phyloP scores from a whole-genome alignment of 2,888 invertebrate genomes.

The Erebia palarica region DNA sequence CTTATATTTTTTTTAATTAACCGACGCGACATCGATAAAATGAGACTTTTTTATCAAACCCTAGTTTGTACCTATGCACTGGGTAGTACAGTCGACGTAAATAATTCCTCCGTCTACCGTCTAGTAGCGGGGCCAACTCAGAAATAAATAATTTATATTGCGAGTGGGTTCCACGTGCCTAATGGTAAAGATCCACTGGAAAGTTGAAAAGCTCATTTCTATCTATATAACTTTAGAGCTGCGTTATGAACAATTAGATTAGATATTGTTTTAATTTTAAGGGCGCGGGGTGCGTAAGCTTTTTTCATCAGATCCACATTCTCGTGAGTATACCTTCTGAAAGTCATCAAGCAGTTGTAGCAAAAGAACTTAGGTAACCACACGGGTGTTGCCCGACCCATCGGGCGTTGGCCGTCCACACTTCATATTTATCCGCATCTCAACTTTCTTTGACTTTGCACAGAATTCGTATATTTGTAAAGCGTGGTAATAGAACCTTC shows the following conservation, averaged over 20 bases:
- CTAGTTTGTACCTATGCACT: conserved; percentile 23
- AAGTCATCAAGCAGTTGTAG: not conserved
- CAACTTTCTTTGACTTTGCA: not conserved
- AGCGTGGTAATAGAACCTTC: no score
- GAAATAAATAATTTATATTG: conserved; percentile 60
- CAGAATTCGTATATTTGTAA: no score
- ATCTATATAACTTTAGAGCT: no score
- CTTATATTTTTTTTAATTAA: not conserved
- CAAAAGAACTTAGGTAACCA: no score
- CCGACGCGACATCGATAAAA: not conserved
- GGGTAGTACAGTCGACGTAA: conserved; percentile 52
- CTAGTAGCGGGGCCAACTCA: conserved; percentile 44
- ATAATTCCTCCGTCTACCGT: conserved; percentile 55
- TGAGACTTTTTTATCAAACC: not conserved
- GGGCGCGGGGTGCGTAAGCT: not conserved
- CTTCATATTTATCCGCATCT: not conserved
- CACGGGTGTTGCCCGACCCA: not conserved
- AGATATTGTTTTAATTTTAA: no score
- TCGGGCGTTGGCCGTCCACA: not conserved
- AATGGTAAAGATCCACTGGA: conserved; percentile 27
- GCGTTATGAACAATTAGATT: no score
- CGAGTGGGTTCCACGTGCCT: conserved; percentile 39
- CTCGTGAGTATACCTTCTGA: not conserved
- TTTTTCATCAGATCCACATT: not conserved
- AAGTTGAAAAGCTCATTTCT: conserved; percentile 19